These are phyloP conservation scores for Neosilurus mollespiculum DNA, from an alignment of 2,797 vertebrate species.

Conservation along the genomic window DNA sequence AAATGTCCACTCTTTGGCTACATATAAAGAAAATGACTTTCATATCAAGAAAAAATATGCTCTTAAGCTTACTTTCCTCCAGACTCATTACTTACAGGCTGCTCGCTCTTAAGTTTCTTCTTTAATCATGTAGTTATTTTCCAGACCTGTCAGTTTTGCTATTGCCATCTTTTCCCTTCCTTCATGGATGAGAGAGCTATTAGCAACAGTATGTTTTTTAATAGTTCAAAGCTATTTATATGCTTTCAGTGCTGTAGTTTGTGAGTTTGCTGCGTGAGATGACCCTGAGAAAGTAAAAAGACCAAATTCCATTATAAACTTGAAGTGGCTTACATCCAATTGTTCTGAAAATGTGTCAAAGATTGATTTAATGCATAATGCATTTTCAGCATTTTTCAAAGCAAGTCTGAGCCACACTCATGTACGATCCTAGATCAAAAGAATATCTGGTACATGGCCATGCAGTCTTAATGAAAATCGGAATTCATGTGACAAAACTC, in stretches of 20 bases:
- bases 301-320: neutral
- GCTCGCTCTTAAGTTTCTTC: constrained; percentile 1
- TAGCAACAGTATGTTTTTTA: neutral
- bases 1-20: constrained; percentile 9
- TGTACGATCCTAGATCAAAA: neutral
- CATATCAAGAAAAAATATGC: neutral
- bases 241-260: neutral
- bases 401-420: too few species aligned
- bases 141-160: neutral
- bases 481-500: neutral
- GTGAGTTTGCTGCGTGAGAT: neutral
- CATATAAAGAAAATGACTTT: constrained; percentile 15
- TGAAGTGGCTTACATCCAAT: neutral
- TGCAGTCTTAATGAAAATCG: neutral
- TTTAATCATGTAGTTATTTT: constrained; percentile 8
- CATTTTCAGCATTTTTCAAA: neutral
- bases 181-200: neutral
- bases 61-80: constrained; percentile 4
- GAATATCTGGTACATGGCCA: neutral
- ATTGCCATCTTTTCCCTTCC: neutral
- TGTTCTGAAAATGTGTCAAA: neutral
- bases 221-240: neutral
- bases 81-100: constrained; percentile 22
- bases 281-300: neutral
- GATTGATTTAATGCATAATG: constrained; percentile 1